Base-by-base conservation (phyloP, 2,888 invertebrate species). In the Malacosoma neustria region DNA sequence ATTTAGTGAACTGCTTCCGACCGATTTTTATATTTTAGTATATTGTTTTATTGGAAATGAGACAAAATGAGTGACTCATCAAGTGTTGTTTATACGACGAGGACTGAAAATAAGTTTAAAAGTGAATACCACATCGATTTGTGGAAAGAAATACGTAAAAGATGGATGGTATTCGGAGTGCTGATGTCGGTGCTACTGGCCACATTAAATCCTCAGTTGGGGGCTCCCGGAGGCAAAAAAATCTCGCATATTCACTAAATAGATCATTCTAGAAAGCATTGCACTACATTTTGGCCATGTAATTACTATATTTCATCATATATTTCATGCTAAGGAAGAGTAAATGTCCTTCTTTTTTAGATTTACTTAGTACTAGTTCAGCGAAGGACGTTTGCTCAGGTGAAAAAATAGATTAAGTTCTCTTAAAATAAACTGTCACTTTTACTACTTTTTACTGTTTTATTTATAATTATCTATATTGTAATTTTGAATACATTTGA, bases 201-300 rank as follows among this genome's bases (percentile, higher is more conserved):
- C 1, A 79, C 76, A 37, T 41, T 81, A 35, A 54, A 66, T 38
- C 79, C 80, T 32, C 56, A 50, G 4, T 43, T 70, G 33, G 82
- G 82, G 43, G 75, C 76, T 42, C 61, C 67, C 36, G 79, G 79
- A 84, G 82, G 81, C 81, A 82, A 81, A 66, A 65, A 72, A 61
- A n/a, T n/a, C 39, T 51, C 61, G 75, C 70, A 73, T 72, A 73
- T 53, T 68, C 61, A 57, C 52, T 59, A 51, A 38, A 49, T 74
- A 74, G 62, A 63, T 65, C 64, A 69, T 71, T 55, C 48, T 75
- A 75, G 74, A 75, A 66, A 42, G 67, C 75, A 72, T 74, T 72
- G 76, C 80, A 80, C 77, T 53, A 47, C 67, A 68, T 66, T 54
- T 39, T 36, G 42, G 49, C 57, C 71, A 75, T 72, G 75, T 75